phyloP scores from a whole-genome alignment of 2,113 vertebrate species.

The Sisor rabdophorus region DNA sequence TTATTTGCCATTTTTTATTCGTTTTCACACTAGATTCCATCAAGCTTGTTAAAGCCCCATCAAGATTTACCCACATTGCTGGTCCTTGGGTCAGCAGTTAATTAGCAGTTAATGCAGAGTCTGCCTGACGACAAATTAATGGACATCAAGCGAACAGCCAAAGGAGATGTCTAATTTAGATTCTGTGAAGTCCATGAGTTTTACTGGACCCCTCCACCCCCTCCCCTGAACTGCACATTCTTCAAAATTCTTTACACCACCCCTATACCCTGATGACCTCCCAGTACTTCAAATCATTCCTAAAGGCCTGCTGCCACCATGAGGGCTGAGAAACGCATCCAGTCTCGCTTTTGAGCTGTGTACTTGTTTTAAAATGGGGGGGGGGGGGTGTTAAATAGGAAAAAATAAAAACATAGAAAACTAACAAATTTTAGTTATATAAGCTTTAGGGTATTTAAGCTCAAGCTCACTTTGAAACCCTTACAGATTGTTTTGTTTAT shows the following conservation, averaged over 20 bases:
- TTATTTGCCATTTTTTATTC: conserved; percentile 62
- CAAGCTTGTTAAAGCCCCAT: conserved; percentile 55
- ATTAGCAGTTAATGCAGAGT: conserved; percentile 65
- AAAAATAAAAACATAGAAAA: background rate
- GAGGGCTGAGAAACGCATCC: conserved; percentile 45
- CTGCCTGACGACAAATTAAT: conserved; percentile 61
- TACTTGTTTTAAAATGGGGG: background rate
- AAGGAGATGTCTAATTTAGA: conserved; percentile 61
- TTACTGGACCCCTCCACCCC: conserved; percentile 13
- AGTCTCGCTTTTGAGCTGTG: background rate
- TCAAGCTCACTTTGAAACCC: background rate
- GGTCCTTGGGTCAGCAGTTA: conserved; percentile 63
- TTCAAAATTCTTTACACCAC: conserved; percentile 34
- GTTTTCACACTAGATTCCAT: conserved; percentile 54
- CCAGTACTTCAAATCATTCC: conserved; percentile 43
- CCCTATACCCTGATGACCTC: conserved; percentile 41
- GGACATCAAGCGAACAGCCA: conserved; percentile 60
- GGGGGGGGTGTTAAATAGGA: background rate
- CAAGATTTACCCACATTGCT: conserved; percentile 58
- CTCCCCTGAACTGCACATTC: background rate
- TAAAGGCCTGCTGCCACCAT: conserved; percentile 59
- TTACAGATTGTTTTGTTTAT: conserved; percentile 17
- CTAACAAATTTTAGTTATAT: background rate
- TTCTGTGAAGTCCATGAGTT: conserved; percentile 52
- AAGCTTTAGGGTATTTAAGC: conserved; percentile 1